Conservation (phyloP, 2,113 vertebrate genomes). For the Pterophyllum scalare region DNA sequence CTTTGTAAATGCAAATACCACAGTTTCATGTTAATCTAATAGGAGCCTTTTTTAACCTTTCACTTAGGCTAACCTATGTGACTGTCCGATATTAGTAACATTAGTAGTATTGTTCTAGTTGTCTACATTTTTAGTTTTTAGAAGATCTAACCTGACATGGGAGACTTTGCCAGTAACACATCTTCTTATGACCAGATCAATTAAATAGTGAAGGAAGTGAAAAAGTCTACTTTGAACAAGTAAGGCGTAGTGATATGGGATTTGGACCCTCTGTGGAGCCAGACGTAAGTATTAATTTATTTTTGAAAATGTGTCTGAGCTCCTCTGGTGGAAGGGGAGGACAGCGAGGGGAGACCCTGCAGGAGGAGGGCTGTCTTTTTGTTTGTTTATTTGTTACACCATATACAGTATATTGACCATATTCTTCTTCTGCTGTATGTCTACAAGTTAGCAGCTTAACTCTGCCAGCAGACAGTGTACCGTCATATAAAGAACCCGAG, state of each 20-base stretch:
- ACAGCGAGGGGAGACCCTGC: background rate
- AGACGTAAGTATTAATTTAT: no score
- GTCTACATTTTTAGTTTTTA: background rate
- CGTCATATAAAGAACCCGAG: background rate
- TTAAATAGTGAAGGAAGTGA: background rate
- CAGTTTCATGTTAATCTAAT: no score
- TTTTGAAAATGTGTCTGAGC: no score
- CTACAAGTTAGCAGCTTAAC: background rate
- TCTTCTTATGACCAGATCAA: background rate
- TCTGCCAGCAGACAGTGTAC: background rate
- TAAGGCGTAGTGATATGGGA: background rate
- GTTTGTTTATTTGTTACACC: background rate
- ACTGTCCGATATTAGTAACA: no score
- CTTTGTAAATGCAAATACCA: no score
- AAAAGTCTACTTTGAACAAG: background rate
- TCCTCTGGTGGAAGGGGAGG: background rate
- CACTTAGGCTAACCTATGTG: no score
- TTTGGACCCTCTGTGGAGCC: no score
- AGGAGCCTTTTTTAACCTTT: no score
- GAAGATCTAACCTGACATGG: background rate
- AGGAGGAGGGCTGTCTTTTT: background rate
- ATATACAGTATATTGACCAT: background rate
- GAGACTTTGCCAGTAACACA: no score
- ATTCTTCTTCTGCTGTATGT: background rate
- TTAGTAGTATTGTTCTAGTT: no score